Evolutionary conservation across 2,113 vertebrate genomes (phyloP).

Genomic region (Sminthopsis crassicaudata): DNA sequence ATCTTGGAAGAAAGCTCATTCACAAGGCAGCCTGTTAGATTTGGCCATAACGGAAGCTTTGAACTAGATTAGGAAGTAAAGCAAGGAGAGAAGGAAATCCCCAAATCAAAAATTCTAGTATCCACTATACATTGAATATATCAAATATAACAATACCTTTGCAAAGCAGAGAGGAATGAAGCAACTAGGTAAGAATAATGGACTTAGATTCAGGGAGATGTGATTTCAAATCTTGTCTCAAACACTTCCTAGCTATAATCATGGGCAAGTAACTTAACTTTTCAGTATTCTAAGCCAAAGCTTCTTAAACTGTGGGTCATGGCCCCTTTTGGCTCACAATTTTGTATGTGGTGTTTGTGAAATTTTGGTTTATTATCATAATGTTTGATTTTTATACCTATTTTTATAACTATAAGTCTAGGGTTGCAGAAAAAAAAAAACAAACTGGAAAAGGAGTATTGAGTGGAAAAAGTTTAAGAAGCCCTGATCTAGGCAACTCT

Average conservation of each 20-base stretch:
- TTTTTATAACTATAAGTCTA: too few species aligned
- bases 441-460: too few species aligned
- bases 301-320: too few species aligned
- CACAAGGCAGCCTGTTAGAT: neutral
- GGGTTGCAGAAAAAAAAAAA: too few species aligned
- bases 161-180: neutral
- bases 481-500: neutral
- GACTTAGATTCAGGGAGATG: neutral
- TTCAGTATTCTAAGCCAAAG: too few species aligned
- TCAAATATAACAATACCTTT: neutral
- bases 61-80: neutral
- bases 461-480: too few species aligned
- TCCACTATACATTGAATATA: neutral
- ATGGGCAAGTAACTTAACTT: neutral
- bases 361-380: too few species aligned
- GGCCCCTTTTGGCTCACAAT: too few species aligned
- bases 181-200: neutral
- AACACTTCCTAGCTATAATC: neutral
- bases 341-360: too few species aligned
- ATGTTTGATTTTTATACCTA: too few species aligned
- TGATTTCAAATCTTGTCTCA: neutral
- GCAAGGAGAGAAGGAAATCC: slow-evolving; percentile 5
- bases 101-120: neutral
- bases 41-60: neutral
- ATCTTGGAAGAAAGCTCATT: neutral